These are phyloP conservation scores for Watsonalla cultraria DNA, from an alignment of 2,888 invertebrate species.

Conservation along the genomic window DNA sequence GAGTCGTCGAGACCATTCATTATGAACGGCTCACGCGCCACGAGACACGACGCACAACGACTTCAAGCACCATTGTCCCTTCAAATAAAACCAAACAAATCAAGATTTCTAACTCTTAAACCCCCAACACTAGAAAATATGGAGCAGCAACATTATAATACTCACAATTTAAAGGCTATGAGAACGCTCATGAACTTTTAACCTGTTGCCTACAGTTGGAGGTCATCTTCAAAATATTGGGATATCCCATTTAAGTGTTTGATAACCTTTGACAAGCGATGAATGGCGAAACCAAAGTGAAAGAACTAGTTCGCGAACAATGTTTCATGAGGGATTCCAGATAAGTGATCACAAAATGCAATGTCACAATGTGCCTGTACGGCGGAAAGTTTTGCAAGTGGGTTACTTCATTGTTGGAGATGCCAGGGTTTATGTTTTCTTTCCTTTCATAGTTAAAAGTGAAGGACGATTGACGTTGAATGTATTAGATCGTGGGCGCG, in stretches of 20 bases:
- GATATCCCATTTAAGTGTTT: slow-evolving; percentile 37
- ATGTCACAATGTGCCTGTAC: slow-evolving; percentile 55
- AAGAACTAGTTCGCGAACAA: slow-evolving; percentile 58
- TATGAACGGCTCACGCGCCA: slow-evolving; percentile 36
- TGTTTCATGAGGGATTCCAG: slow-evolving; percentile 56
- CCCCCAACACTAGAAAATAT: not conserved
- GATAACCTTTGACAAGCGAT: slow-evolving; percentile 56
- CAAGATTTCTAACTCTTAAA: slow-evolving; percentile 2
- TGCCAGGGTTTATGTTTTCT: slow-evolving; percentile 39
- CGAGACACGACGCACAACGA: slow-evolving; percentile 27
- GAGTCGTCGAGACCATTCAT: slow-evolving; percentile 42
- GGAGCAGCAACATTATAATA: not conserved
- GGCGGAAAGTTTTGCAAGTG: slow-evolving; percentile 64
- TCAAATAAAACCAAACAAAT: slow-evolving; percentile 13
- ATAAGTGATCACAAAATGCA: slow-evolving; percentile 65
- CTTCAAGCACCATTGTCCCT: slow-evolving; percentile 12
- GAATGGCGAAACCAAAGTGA: slow-evolving; percentile 51
- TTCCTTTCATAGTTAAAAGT: slow-evolving; percentile 62
- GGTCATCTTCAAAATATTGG: slow-evolving; percentile 21
- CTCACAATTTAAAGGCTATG: not conserved
- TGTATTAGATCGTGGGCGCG: not conserved
- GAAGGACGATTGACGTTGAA: slow-evolving; percentile 48
- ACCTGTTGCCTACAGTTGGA: slow-evolving; percentile 3
- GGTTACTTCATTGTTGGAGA: slow-evolving; percentile 53
- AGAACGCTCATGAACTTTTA: not conserved